These are phyloP conservation scores for Chrysolina americana DNA, from an alignment of 2,888 invertebrate species.

Conservation along the genomic window DNA sequence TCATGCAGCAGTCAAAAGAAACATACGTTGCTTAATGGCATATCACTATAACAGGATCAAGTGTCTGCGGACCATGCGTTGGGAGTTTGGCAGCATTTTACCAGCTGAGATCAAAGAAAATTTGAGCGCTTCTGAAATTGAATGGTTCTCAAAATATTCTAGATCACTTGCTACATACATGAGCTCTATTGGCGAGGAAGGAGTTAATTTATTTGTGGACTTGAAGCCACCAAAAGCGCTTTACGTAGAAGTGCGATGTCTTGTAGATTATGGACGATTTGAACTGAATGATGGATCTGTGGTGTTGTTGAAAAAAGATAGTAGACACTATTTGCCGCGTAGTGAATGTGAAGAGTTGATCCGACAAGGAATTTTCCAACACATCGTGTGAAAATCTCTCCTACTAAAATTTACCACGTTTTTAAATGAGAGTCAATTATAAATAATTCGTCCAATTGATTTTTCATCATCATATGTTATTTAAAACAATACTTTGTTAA, in stretches of 20 bases:
- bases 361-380: conserved; percentile 89
- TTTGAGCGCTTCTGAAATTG: conserved; percentile 85
- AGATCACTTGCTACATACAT: conserved; percentile 90
- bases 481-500: no score
- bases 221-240: conserved; percentile 92
- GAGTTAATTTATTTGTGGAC: conserved; percentile 90
- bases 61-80: conserved; percentile 88
- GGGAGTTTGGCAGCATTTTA: conserved; percentile 95
- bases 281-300: conserved; percentile 95
- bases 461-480: no score
- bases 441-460: no score
- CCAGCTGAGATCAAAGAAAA: conserved; percentile 87
- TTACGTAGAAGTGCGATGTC: conserved; percentile 92
- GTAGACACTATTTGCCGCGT: conserved; percentile 90
- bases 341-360: conserved; percentile 92
- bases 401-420: no score
- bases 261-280: conserved; percentile 92
- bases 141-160: conserved; percentile 93
- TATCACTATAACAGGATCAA: conserved; percentile 87
- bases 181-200: conserved; percentile 81
- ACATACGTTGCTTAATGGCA: conserved; percentile 90
- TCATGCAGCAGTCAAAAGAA: conserved; percentile 89
- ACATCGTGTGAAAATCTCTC: conserved; percentile 70
- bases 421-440: no score
- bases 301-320: conserved; percentile 89